Percentiles rank a stretch among this genome's conserved stretches.
phyloP scores from a whole-genome alignment of 2,888 invertebrate genomes.

The Parnassius orleans region DNA sequence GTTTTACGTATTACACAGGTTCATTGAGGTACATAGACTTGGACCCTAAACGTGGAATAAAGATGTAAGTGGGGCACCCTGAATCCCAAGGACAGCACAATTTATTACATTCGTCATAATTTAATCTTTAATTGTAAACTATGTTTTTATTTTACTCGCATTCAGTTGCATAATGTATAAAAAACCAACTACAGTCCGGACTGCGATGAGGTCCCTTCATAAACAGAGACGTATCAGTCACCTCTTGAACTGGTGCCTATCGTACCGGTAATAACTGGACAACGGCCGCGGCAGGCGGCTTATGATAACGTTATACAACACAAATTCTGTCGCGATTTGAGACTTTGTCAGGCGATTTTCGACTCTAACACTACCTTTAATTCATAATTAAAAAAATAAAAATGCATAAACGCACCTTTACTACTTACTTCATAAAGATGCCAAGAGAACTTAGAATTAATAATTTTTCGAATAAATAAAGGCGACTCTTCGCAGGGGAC shows the following conservation, averaged over 20 bases:
- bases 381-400: background rate
- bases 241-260: slow-evolving; percentile 82
- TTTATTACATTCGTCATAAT: no score
- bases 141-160: background rate
- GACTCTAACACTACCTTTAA: slow-evolving; percentile 31
- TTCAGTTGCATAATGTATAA: slow-evolving; percentile 20
- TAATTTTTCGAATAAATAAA: slow-evolving; percentile 12
- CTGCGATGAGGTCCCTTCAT: slow-evolving; percentile 68
- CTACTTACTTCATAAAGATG: background rate
- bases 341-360: slow-evolving; percentile 31
- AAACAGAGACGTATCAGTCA: slow-evolving; percentile 72
- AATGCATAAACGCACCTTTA: slow-evolving; percentile 1
- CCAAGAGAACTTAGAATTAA: background rate
- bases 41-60: no score
- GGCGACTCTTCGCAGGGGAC: slow-evolving; percentile 69
- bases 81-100: no score
- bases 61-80: no score
- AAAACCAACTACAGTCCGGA: slow-evolving; percentile 17
- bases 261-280: slow-evolving; percentile 80
- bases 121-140: no score
- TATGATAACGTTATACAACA: slow-evolving; percentile 60
- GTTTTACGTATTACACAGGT: no score
- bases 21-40: no score
- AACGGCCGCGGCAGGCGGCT: slow-evolving; percentile 74
- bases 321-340: slow-evolving; percentile 31